Base-by-base conservation (phyloP, 1,140 invertebrate species). In the Colletes gigas region DNA sequence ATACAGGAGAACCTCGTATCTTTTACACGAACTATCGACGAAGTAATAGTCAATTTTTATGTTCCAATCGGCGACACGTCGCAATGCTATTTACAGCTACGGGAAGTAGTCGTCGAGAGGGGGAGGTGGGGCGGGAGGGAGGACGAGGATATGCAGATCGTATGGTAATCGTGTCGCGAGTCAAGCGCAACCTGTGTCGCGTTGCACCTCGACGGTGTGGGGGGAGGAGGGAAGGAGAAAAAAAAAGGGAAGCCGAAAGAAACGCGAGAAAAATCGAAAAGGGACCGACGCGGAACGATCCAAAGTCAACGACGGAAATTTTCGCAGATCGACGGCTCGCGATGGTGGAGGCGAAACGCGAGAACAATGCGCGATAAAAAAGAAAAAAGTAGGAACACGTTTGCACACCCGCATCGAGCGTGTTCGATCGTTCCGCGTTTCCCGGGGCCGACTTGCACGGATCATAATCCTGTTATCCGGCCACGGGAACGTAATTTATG, bases 91-190 rank as follows among this genome's bases (percentile, higher is more conserved):
- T 90, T 89, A 86, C 86, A 86, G 84, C 84, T 76, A 87, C 83
- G 89, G 83, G 84, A 90, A 88, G 86, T 86, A 75, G 82, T 88
- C 65, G 86, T 81, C 88, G 55, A 41, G 55, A 50, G 39, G 69
- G 52, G 21, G 59, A 12, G 50, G 10, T 10, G 50, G 10, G 8
- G 50, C 3, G 50, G 44, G 44, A 9, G 44, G 50, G 50, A 10
- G 5, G 50, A 85, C 78, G 79, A 85, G 86, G 89, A 88, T 92
- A 92, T 92, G 90, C 90, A 92, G 90, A 92, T 92, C 88, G 89
- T 91, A 92, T 92, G 91, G 88, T 91, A 92, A 92, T 92, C 83
- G 68, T 68, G 81, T 69, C 83, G 79, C 87, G 80, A 92, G 90
- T 90, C 88, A 88, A 87, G 88, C 89, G 84, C 84, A 90, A 90